phyloP scores from a whole-genome alignment of 2,888 invertebrate genomes.

The Autographa gamma region DNA sequence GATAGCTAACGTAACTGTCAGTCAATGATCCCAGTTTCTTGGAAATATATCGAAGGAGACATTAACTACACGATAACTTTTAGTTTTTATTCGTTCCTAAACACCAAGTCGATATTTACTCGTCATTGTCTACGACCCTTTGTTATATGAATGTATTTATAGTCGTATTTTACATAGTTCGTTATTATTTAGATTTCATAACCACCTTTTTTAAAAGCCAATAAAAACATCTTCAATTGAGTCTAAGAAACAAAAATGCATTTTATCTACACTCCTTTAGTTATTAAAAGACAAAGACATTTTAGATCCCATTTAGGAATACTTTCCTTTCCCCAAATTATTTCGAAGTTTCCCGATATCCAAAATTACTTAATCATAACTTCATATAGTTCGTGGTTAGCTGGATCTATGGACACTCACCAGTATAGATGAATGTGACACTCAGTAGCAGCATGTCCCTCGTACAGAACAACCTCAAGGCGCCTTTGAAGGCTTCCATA shows the following conservation, averaged over 20 bases:
- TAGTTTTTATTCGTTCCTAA: not conserved
- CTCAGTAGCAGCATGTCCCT: conserved; percentile 95
- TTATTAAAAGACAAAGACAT: too few species aligned
- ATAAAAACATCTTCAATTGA: too few species aligned
- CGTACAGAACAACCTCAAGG: conserved; percentile 93
- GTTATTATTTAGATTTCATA: not conserved
- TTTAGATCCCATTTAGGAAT: too few species aligned
- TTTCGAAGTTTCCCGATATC: too few species aligned
- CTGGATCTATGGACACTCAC: too few species aligned
- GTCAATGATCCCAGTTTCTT: conserved; percentile 46
- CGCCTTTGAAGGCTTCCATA: conserved; percentile 92
- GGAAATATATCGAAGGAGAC: conserved; percentile 23
- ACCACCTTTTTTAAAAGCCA: not conserved
- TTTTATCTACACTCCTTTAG: too few species aligned
- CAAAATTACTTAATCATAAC: too few species aligned
- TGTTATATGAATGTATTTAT: not conserved
- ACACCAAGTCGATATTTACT: not conserved
- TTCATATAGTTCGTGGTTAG: too few species aligned
- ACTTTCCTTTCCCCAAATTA: too few species aligned
- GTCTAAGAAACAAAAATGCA: too few species aligned
- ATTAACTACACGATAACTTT: conserved; percentile 17
- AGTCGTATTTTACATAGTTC: not conserved
- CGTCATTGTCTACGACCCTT: not conserved
- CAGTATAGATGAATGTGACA: conserved; percentile 96
- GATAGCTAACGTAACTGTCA: conserved; percentile 26